Evolutionary conservation across 2,888 invertebrate genomes (phyloP).

Genomic region (Pandemis heparana): DNA sequence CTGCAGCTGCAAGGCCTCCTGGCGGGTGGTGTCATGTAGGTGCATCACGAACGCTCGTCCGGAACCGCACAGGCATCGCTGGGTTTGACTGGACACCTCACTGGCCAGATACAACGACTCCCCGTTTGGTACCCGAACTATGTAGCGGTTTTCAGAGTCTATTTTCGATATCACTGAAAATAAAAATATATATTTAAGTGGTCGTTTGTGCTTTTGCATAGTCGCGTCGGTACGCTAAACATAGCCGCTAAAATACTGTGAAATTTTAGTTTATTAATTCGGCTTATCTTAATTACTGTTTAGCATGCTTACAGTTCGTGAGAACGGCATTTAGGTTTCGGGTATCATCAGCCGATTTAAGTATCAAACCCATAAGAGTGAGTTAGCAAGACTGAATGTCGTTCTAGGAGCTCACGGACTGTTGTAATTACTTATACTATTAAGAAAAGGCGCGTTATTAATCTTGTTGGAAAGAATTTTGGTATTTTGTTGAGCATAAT

Average conservation of each 20-base stretch:
- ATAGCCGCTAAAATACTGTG: too few species aligned
- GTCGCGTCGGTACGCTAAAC: too few species aligned
- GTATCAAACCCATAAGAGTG: too few species aligned
- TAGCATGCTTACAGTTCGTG: too few species aligned
- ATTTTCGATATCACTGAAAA: slow-evolving; percentile 85
- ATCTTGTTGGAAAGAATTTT: background rate
- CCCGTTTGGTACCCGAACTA: slow-evolving; percentile 89
- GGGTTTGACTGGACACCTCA: slow-evolving; percentile 87
- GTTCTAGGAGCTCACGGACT: too few species aligned
- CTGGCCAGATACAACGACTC: slow-evolving; percentile 91
- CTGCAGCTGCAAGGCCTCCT: slow-evolving; percentile 91
- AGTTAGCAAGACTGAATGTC: too few species aligned
- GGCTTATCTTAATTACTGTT: too few species aligned
- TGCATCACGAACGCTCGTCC: slow-evolving; percentile 91
- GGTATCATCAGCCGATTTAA: too few species aligned
- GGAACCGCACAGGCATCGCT: slow-evolving; percentile 90
- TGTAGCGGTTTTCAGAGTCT: slow-evolving; percentile 90
- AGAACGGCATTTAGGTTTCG: too few species aligned
- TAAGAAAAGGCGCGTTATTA: too few species aligned
- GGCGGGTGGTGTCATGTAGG: slow-evolving; percentile 92
- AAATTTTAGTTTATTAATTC: too few species aligned
- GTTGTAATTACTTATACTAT: too few species aligned
- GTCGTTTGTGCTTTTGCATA: background rate
- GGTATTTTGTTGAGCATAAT: background rate
- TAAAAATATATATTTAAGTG: background rate